Conservation (phyloP, 1,140 invertebrate genomes). For the Drosophila grimshawi region DNA sequence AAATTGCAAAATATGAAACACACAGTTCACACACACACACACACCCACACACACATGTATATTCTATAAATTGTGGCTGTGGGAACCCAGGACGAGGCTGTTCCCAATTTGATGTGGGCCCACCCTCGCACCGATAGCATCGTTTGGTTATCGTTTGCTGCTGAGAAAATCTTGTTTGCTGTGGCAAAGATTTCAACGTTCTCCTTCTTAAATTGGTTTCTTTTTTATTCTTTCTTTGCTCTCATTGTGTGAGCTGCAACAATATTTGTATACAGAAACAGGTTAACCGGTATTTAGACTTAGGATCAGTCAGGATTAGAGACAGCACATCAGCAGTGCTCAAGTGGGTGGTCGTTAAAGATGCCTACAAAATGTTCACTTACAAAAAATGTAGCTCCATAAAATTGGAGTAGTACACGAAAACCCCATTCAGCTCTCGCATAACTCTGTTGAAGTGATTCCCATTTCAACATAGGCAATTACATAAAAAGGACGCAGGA, state of each 20-base stretch:
- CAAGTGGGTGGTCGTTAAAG: conserved; percentile 62
- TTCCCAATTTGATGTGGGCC: conserved; percentile 75
- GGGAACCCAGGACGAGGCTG: conserved; percentile 47
- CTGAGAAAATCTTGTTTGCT: conserved; percentile 79
- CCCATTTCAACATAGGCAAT: conserved; percentile 18
- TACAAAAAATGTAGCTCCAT: not conserved
- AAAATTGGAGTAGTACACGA: conserved; percentile 16
- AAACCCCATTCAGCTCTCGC: conserved; percentile 43
- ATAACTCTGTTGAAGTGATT: conserved; percentile 56
- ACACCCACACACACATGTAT: not conserved
- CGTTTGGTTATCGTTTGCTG: conserved; percentile 28
- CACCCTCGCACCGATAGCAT: conserved; percentile 74
- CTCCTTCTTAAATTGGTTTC: not conserved
- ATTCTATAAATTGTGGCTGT: conserved; percentile 13
- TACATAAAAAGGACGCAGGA: conserved; percentile 37
- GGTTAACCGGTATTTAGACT: conserved; percentile 74
- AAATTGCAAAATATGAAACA: conserved; percentile 78
- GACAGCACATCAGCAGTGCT: conserved; percentile 17
- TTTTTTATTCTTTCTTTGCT: conserved; percentile 17
- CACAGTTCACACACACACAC: conserved; percentile 28
- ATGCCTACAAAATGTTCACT: not conserved
- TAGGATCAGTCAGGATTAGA: conserved; percentile 69
- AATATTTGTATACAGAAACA: conserved; percentile 61
- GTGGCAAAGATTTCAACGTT: conserved; percentile 53
- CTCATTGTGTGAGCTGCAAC: conserved; percentile 28